A percentile compares a stretch with the other conserved stretches of the same genome.
Conservation (phyloP, 1,140 invertebrate species). For the Cardiocondyla obscurior region DNA sequence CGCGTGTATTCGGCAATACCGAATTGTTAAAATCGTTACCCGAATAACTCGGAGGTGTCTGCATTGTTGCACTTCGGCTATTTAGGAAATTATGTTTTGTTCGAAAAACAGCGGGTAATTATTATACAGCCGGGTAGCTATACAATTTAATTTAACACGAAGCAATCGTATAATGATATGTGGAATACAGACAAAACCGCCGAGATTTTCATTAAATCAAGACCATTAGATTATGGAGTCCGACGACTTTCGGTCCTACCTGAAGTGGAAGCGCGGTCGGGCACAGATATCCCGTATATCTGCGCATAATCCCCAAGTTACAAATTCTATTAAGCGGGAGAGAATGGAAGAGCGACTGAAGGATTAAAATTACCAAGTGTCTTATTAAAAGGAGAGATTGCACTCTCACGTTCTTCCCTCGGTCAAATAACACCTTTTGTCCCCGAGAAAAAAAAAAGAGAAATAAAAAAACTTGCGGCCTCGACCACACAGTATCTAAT, state of each 20-base stretch:
- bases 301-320: conserved; percentile 43
- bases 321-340: conserved; percentile 48
- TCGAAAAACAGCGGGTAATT: neutral
- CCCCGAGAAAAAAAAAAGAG: neutral
- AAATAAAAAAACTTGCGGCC: conserved; percentile 19
- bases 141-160: conserved; percentile 1
- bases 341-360: conserved; percentile 21
- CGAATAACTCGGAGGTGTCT: neutral
- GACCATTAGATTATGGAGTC: neutral
- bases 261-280: conserved; percentile 2
- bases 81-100: neutral
- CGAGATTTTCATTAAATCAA: conserved; percentile 31
- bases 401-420: neutral
- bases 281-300: conserved; percentile 29
- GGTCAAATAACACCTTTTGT: conserved; percentile 2
- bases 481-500: neutral
- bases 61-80: neutral
- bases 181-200: neutral
- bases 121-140: neutral
- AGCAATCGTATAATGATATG: neutral
- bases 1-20: neutral
- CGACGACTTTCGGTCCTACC: neutral
- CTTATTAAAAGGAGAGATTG: conserved; percentile 45
- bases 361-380: conserved; percentile 50
- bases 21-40: neutral